Evolutionary conservation across 2,113 vertebrate species (phyloP), one percentile per base, ranked within the genome.

Genomic region (Ursus arctos): DNA sequence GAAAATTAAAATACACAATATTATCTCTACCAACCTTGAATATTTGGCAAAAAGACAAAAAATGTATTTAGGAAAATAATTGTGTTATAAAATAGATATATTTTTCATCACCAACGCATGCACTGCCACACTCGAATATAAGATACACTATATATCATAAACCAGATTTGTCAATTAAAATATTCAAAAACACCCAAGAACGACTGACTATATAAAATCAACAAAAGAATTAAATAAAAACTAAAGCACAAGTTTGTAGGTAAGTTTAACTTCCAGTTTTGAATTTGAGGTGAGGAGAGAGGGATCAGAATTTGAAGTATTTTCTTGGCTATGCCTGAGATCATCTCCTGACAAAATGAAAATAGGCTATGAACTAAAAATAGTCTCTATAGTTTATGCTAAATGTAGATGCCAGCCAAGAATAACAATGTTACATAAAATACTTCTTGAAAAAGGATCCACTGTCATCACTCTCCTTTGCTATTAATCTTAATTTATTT

Each of bases 311-410:
- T 79, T 81, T 77, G 28, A 82, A 91, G 82, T 95, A 88, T 82
- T 57, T 91, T 14, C 8, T 33, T 69, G 15, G 47, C 84, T 36
- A 59, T 72, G 40, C 2, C 47, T 88, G 28, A 74, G 49, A 95
- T 55, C 24, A n/a, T 67, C 92, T 92, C 11, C 53, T 77, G 59
- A n/a, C 15, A 91, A 80, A 69, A 83, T 96, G 47, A 93, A 94
- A 84, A 83, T 31, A 91, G 16, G 3, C 26, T 91, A 19, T 94
- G 88, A 93, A 57, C 10, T 79, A 95, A 80, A 67, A 82, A n/a
- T 31, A 57, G 61, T 31, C 28, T 89, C 16, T 72, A 31, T 59
- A 43, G 21, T 71, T 93, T 95, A 71, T 88, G 15, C 14, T 83
- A 92, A 83, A 77, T 96, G 16, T 15, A 88, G 26, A 10, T 92